Evolutionary conservation across 2,797 vertebrate species (phyloP).

Genomic region (Phaenicophaeus curvirostris): DNA sequence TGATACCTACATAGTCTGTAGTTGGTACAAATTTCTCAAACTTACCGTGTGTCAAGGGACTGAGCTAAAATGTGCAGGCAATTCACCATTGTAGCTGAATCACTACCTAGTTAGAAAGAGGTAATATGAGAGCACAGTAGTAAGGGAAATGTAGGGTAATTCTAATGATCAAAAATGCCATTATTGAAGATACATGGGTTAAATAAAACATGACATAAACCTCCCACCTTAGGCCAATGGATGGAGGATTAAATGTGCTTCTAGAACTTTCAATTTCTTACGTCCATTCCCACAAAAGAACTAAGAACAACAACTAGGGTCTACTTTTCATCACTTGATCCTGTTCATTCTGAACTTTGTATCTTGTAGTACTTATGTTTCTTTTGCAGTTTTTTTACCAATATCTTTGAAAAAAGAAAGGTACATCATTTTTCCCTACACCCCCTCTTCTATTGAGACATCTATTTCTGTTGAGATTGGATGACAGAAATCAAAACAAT

Average conservation of each 20-base stretch:
- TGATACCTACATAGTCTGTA: accelerated
- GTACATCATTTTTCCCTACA: neutral
- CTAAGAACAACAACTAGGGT: neutral
- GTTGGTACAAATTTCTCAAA: neutral
- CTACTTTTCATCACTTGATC: neutral
- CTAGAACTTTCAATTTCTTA: neutral
- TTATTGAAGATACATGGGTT: neutral
- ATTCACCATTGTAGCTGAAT: conserved; percentile 96
- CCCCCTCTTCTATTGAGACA: neutral
- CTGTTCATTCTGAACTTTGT: neutral
- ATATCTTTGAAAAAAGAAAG: neutral
- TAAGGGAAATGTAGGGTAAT: neutral
- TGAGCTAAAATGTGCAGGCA: conserved; percentile 98
- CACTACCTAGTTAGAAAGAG: conserved; percentile 83
- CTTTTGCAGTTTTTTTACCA: neutral
- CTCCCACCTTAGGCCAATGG: neutral
- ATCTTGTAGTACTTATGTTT: neutral
- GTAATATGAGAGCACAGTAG: neutral
- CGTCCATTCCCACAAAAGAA: neutral
- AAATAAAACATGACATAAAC: neutral
- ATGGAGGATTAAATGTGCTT: neutral
- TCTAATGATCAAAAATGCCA: neutral
- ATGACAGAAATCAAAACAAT: neutral
- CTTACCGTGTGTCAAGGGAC: conserved; percentile 95
- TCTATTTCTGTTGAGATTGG: neutral